Evolutionary conservation across 2,888 invertebrate species (phyloP).

Genomic region (Synanthedon myopaeformis): DNA sequence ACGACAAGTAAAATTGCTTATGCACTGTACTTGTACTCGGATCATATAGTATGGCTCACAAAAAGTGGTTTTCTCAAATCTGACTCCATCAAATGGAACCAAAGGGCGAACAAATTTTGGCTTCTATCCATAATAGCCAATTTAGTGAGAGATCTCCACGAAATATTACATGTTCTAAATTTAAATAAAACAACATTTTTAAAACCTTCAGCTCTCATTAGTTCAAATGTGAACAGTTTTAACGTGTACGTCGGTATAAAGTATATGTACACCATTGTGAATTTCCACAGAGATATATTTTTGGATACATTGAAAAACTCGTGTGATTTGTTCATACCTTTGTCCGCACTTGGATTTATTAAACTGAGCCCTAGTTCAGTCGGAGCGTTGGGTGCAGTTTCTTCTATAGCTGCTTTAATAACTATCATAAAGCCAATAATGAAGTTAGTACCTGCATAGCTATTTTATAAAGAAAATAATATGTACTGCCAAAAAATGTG

Average conservation of each 20-base stretch:
- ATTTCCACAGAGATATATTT: conserved; percentile 74
- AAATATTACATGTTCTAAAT: conserved; percentile 76
- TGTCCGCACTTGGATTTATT: conserved; percentile 83
- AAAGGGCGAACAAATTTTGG: conserved; percentile 85
- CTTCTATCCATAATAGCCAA: conserved; percentile 84
- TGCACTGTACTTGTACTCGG: conserved; percentile 83
- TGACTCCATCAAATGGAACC: conserved; percentile 81
- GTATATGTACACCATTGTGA: conserved; percentile 34
- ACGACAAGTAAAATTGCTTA: conserved; percentile 84
- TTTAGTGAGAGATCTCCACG: conserved; percentile 85
- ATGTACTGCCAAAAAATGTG: too few relatives aligned
- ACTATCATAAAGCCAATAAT: conserved; percentile 81
- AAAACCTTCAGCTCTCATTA: conserved; percentile 47
- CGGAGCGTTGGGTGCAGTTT: conserved; percentile 83
- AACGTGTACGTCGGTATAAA: conserved; percentile 29
- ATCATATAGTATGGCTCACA: conserved; percentile 89
- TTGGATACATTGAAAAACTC: conserved; percentile 88
- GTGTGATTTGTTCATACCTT: conserved; percentile 89
- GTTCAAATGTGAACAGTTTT: conserved; percentile 29
- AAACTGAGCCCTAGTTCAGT: conserved; percentile 82
- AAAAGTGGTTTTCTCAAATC: conserved; percentile 77
- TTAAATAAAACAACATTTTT: conserved; percentile 44
- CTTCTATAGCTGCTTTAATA: conserved; percentile 83
- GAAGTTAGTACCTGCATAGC: conserved; percentile 74
- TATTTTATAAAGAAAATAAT: too few relatives aligned